A percentile compares a stretch with the other conserved stretches of the same genome.
These are phyloP conservation scores for Therioaphis trifolii DNA, from an alignment of 2,888 invertebrate genomes.

Conservation along the genomic window DNA sequence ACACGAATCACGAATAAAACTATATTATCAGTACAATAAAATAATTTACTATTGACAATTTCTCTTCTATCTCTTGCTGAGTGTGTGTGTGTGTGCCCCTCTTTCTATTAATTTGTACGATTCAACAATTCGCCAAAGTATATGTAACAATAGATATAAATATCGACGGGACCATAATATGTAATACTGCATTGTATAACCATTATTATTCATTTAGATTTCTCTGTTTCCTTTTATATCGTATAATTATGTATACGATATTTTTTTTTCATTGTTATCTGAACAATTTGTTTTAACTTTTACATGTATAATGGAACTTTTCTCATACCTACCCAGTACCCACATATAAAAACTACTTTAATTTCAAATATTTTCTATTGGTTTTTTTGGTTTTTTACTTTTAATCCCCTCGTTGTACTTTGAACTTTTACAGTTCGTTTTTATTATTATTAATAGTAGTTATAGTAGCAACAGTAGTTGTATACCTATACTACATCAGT, in stretches of 20 bases:
- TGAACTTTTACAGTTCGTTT: neutral
- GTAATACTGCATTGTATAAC: too few species aligned
- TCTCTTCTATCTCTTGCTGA: neutral
- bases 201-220: neutral
- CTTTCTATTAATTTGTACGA: neutral
- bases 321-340: too few species aligned
- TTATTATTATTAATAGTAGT: neutral
- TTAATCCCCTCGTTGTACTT: neutral
- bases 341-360: neutral
- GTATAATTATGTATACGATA: too few species aligned
- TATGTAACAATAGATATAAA: too few species aligned
- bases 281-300: neutral
- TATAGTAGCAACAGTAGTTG: too few species aligned
- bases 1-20: neutral
- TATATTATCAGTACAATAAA: neutral
- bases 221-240: neutral
- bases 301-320: neutral
- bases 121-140: neutral
- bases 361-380: neutral
- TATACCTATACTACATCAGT: neutral
- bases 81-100: too few species aligned
- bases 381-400: neutral
- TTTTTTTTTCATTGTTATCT: neutral
- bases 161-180: too few species aligned
- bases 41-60: neutral